phyloP scores from a whole-genome alignment of 2,113 vertebrate species.

The Prunella himalayana region DNA sequence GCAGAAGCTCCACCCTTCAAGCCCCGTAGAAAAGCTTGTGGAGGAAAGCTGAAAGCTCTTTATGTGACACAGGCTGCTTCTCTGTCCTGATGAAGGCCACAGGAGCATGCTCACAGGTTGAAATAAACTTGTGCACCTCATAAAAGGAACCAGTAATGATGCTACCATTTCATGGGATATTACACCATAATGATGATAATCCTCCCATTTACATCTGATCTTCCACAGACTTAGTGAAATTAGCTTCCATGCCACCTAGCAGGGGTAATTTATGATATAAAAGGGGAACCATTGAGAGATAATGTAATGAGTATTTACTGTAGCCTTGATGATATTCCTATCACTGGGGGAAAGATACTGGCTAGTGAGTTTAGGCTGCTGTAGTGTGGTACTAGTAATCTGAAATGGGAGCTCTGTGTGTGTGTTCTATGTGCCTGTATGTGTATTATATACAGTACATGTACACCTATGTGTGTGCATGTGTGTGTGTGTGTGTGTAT shows the following conservation, averaged over 20 bases:
- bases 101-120: conserved; percentile 67
- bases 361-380: conserved; percentile 44
- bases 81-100: conserved; percentile 70
- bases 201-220: conserved; percentile 96
- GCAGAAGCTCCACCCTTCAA: conserved; percentile 42
- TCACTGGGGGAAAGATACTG: conserved; percentile 67
- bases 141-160: conserved; percentile 94
- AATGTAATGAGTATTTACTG: conserved; percentile 88
- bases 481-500: not conserved
- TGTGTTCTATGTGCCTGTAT: not conserved
- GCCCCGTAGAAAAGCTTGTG: not conserved
- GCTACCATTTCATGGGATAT: conserved; percentile 99
- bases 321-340: conserved; percentile 80
- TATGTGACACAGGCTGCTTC: conserved; percentile 28
- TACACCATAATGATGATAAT: conserved; percentile 99
- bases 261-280: conserved; percentile 90
- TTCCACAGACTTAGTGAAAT: conserved; percentile 87
- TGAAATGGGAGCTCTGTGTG: not conserved
- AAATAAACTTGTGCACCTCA: conserved; percentile 85
- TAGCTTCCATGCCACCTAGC: conserved; percentile 90
- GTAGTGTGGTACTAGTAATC: not conserved
- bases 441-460: not conserved
- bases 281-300: conserved; percentile 83
- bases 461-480: not conserved
- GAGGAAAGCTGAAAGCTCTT: conserved; percentile 23